phyloP scores from a whole-genome alignment of 2,888 invertebrate species.

The Parascotia fuliginaria region DNA sequence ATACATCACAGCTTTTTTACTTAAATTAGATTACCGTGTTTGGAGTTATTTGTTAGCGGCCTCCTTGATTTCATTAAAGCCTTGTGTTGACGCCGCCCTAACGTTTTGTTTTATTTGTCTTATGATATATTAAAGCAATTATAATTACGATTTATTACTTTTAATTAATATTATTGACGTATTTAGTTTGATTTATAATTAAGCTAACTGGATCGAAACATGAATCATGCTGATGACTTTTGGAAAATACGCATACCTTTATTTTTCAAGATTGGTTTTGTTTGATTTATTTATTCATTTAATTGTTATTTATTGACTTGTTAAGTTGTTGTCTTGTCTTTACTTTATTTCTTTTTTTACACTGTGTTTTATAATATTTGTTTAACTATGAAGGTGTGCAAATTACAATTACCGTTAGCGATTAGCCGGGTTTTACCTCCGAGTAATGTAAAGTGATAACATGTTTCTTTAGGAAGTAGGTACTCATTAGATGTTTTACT shows the following conservation, averaged over 20 bases:
- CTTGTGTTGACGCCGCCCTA: conserved; percentile 59
- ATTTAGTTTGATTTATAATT: conserved; percentile 29
- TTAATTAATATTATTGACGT: conserved; percentile 46
- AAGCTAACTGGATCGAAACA: conserved; percentile 8
- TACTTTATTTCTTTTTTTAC: too few relatives aligned
- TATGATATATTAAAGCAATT: conserved; percentile 46
- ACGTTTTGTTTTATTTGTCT: conserved; percentile 39
- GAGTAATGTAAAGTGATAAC: too few relatives aligned
- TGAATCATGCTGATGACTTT: conserved; percentile 4
- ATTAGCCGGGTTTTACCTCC: too few relatives aligned
- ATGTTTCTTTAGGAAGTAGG: too few relatives aligned
- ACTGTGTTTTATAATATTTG: too few relatives aligned
- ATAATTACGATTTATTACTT: conserved; percentile 41
- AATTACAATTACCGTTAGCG: too few relatives aligned
- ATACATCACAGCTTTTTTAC: conserved; percentile 51
- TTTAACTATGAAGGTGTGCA: too few relatives aligned
- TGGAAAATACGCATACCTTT: neutral
- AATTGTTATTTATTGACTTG: neutral
- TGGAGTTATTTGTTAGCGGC: conserved; percentile 66
- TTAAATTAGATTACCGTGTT: conserved; percentile 72
- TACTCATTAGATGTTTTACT: too few relatives aligned
- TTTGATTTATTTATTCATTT: neutral
- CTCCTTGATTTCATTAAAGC: conserved; percentile 71
- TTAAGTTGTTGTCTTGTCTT: too few relatives aligned
- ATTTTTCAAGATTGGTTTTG: neutral